phyloP scores from a whole-genome alignment of 2,888 invertebrate genomes.

The Pherbina coryleti region DNA sequence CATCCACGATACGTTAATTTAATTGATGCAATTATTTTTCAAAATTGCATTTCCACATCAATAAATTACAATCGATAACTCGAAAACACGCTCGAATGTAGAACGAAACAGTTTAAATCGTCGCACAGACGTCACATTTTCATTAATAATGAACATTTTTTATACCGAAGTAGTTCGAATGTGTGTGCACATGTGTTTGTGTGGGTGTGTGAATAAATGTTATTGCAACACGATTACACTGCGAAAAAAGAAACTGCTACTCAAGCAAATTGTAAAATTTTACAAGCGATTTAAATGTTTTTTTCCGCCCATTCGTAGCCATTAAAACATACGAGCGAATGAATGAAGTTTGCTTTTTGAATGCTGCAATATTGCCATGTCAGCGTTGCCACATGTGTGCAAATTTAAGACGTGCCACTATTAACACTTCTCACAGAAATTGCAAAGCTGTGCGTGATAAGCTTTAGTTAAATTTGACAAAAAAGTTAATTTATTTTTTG shows the following conservation, averaged over 20 bases:
- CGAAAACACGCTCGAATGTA: not conserved
- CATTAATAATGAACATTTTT: too few species aligned
- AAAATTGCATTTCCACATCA: constrained; percentile 18
- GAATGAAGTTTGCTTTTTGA: too few species aligned
- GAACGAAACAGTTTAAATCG: not conserved
- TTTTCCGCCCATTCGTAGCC: too few species aligned
- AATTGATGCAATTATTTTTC: constrained; percentile 32
- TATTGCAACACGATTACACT: not conserved
- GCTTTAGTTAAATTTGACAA: too few species aligned
- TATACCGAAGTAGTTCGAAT: not conserved
- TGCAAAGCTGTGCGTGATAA: too few species aligned
- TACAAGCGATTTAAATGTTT: too few species aligned
- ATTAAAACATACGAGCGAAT: too few species aligned
- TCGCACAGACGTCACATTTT: not conserved
- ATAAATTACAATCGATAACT: constrained; percentile 29
- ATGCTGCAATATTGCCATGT: too few species aligned
- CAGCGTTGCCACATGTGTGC: too few species aligned
- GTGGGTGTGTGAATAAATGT: constrained; percentile 16
- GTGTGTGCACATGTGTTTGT: not conserved
- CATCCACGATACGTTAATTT: not conserved
- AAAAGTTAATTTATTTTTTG: too few species aligned
- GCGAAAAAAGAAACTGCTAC: constrained; percentile 4
- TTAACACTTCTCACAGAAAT: too few species aligned
- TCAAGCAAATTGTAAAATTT: not conserved
- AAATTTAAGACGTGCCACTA: too few species aligned